A percentile compares a stretch with the other conserved stretches of the same genome.
These are phyloP conservation scores for Aphaenogaster floridana DNA, from an alignment of 1,140 invertebrate genomes.

Conservation along the genomic window DNA sequence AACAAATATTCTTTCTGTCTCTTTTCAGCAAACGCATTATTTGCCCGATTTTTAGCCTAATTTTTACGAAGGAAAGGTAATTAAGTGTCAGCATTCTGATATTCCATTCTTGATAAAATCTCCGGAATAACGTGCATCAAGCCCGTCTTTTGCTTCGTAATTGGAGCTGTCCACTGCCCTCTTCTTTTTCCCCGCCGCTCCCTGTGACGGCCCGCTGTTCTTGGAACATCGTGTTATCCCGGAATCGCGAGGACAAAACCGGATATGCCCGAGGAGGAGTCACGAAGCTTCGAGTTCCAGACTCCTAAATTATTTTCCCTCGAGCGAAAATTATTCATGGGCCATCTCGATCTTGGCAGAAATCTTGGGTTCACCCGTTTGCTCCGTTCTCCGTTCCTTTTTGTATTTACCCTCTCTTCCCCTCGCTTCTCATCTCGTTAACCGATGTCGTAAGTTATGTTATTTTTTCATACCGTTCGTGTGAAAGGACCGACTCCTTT, in stretches of 20 bases:
- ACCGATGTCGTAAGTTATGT: conserved; percentile 62
- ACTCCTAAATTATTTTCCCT: conserved; percentile 77
- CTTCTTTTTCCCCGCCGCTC: conserved; percentile 7
- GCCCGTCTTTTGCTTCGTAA: conserved; percentile 52
- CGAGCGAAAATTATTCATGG: conserved; percentile 76
- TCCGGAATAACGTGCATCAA: conserved; percentile 42
- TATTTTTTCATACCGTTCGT: conserved; percentile 52
- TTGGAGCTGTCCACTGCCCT: conserved; percentile 61
- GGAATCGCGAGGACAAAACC: conserved; percentile 71
- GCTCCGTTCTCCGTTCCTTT: conserved; percentile 45
- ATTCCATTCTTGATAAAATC: conserved; percentile 58
- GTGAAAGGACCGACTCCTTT: background rate
- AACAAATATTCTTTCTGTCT: background rate
- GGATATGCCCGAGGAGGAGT: conserved; percentile 68
- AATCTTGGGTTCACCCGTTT: conserved; percentile 65
- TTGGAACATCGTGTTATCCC: conserved; percentile 56
- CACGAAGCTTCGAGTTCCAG: conserved; percentile 70
- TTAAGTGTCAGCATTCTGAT: conserved; percentile 60
- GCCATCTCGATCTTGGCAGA: conserved; percentile 62
- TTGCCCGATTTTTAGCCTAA: background rate
- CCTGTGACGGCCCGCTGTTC: conserved; percentile 20
- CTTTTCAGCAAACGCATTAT: background rate
- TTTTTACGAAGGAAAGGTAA: conserved; percentile 41
- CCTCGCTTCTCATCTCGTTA: conserved; percentile 52
- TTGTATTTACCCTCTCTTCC: conserved; percentile 34